Base-by-base conservation (phyloP, 1,140 invertebrate species). In the Onthophagus taurus region DNA sequence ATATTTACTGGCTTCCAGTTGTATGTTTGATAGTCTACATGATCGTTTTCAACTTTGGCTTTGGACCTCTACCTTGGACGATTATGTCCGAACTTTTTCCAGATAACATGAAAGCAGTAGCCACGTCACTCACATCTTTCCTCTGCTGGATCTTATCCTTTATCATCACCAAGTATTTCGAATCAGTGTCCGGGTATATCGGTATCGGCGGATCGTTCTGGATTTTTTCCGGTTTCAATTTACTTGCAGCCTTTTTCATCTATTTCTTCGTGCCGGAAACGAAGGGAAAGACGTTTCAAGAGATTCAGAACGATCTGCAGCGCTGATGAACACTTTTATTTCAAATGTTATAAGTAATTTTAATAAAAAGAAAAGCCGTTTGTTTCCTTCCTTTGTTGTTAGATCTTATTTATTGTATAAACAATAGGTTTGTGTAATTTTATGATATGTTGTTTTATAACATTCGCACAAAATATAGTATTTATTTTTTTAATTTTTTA, bases 11-110 rank as follows among this genome's bases (percentile, higher is more conserved):
- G 61, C 29, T 64, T 17, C 61, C 61, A 7, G 23, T 64, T 7
- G 37, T 48, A 8, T 47, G 45, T 30, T 30, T 64, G 8, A 24
- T 61, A 2, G 9, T 49, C 2, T 64, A 56, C 35, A 61, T 64
- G 18, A 42, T 52, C 3, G 30, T 38, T 38, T 62, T 53, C 38
- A 58, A 55, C 39, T 51, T 56, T 12, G 85, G 84, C 2, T 80
- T 87, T 50, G 87, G 87, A 0, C 83, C 88, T 0, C 65, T 92
- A 11, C 83, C 86, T 0, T 89, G 86, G 85, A 76, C 85, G 0
- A 72, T 92, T 18, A 79, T 89, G 72, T 80, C 78, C 2, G 85
- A 92, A 63, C 75, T 90, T 51, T 85, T 90, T 52, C 78, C 88
- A 2, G 68, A 77, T 0, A 77, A 81, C 49, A 76, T 87, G 1